Conservation (phyloP, 2,113 vertebrate genomes). For the Malurus melanocephalus region DNA sequence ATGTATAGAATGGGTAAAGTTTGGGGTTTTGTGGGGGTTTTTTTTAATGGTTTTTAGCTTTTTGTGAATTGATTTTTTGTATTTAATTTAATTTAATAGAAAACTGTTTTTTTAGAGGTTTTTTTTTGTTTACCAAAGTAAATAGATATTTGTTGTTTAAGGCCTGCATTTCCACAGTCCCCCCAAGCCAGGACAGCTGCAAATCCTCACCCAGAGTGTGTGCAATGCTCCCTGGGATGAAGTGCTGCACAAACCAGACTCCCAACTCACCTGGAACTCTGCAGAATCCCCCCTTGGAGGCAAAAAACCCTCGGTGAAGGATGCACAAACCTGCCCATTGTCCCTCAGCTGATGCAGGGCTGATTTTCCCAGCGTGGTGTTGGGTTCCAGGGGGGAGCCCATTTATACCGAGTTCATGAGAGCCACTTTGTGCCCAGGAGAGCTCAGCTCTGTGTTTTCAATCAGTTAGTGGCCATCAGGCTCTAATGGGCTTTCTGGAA, state of each 20-base stretch:
- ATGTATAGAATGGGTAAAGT: too few species aligned
- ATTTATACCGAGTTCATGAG: constrained; percentile 27
- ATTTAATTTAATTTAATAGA: too few species aligned
- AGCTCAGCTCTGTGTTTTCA: constrained; percentile 31
- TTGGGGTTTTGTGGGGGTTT: too few species aligned
- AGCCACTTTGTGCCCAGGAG: constrained; percentile 21
- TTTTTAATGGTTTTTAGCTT: too few species aligned
- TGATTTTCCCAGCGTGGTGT: neutral
- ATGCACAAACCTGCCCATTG: constrained; percentile 27
- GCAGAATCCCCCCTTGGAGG: neutral
- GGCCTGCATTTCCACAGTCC: too few species aligned
- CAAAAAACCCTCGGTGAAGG: neutral
- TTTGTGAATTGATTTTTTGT: too few species aligned
- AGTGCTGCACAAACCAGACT: neutral
- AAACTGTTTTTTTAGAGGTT: too few species aligned
- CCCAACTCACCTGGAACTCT: neutral
- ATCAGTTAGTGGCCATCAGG: constrained; percentile 29
- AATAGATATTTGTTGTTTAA: too few species aligned
- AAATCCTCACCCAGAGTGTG: neutral
- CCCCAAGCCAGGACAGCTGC: neutral
- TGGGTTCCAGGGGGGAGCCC: neutral
- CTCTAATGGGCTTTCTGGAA: constrained; percentile 39
- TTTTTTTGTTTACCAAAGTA: too few species aligned
- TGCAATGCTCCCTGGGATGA: neutral
- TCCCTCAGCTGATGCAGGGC: neutral